Percentiles rank a stretch among this genome's conserved stretches.
Conservation (phyloP, 1,140 invertebrate species). For the Pentalonia nigronervosa region DNA sequence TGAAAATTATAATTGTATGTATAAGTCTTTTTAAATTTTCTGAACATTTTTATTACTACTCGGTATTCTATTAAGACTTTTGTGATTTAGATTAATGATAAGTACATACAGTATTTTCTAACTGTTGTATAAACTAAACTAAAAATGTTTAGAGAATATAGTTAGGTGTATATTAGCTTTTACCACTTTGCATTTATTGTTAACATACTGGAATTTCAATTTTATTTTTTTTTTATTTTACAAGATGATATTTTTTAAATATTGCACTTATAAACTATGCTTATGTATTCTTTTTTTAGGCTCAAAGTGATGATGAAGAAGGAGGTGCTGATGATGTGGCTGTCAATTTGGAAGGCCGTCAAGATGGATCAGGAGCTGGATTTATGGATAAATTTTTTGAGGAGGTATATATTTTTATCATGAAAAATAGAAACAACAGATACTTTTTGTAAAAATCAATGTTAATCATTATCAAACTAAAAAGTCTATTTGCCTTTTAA, state of each 20-base stretch:
- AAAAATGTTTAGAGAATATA: background rate
- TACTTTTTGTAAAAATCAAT: background rate
- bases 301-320: constrained; percentile 95
- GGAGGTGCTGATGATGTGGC: constrained; percentile 88
- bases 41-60: background rate
- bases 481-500: background rate
- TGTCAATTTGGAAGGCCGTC: constrained; percentile 82
- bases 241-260: background rate
- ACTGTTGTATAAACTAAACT: background rate
- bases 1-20: background rate
- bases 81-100: too few species aligned
- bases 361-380: constrained; percentile 69
- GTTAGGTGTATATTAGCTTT: background rate
- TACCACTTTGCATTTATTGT: background rate
- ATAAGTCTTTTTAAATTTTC: too few species aligned
- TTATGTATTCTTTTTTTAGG: constrained; percentile 69
- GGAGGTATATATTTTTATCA: constrained; percentile 75
- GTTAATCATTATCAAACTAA: background rate
- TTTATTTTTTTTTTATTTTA: background rate
- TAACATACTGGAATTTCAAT: background rate
- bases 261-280: background rate
- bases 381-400: constrained; percentile 98
- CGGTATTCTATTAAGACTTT: background rate
- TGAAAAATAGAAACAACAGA: background rate
- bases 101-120: background rate